Conservation (phyloP, 2,888 invertebrate species). For the Bibio marci region DNA sequence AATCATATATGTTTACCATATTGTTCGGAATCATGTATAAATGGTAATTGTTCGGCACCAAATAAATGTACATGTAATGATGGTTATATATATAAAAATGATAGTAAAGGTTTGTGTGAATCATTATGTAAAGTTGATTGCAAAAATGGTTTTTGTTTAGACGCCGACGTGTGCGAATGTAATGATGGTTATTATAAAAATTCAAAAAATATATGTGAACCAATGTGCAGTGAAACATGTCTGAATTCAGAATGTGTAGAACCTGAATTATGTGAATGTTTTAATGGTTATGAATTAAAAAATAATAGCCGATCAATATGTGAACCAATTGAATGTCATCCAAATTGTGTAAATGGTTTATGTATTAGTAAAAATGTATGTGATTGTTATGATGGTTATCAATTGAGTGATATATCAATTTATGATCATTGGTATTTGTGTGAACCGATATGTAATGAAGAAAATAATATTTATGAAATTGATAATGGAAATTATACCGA, state of each 20-base stretch:
- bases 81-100: constrained; percentile 4
- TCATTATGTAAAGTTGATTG: too few relatives aligned
- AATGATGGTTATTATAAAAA: constrained; percentile 19
- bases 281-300: neutral
- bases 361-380: neutral
- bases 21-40: constrained; percentile 26
- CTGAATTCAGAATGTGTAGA: constrained; percentile 1
- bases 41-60: constrained; percentile 17
- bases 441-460: neutral
- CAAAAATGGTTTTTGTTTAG: constrained; percentile 16
- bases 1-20: constrained; percentile 15
- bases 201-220: constrained; percentile 18
- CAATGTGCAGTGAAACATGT: constrained; percentile 17
- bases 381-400: constrained; percentile 1
- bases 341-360: neutral
- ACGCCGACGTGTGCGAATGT: constrained; percentile 15
- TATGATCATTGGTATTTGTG: neutral
- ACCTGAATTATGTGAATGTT: neutral
- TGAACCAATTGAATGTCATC: neutral
- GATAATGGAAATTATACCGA: too few relatives aligned
- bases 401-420: neutral
- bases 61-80: constrained; percentile 19
- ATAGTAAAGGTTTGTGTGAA: too few relatives aligned
- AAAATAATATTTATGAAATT: neutral
- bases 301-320: neutral